Evolutionary conservation across 2,797 vertebrate species (phyloP), one percentile per base, ranked within the genome.

Genomic region (Atherinosoma microstoma): DNA sequence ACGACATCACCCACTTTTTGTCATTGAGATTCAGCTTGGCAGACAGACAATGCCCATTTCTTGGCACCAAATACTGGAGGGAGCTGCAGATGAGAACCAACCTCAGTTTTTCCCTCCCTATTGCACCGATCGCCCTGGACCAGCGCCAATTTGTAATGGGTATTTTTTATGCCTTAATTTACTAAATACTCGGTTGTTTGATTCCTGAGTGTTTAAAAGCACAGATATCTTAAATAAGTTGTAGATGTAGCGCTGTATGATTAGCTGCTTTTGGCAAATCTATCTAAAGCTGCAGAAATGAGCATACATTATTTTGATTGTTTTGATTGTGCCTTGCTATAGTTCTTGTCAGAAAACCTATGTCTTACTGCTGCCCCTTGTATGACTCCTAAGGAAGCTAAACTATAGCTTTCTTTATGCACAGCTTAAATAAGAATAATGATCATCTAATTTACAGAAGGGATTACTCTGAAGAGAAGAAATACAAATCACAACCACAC

Each of bases 21-120:
- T 94, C 92, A 93, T 90, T 93, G 86, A 93, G 91, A 94, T 93
- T 90, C 90, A 83, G 91, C 85, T 89, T 94, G 93, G 93, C 93
- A 94, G 64, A 38, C 85, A 90, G 86, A 92, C 92, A 90, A 94
- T 92, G 88, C 86, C 89, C 83, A 80, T 86, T 92, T 92, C 90
- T 92, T 94, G 93, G 92, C 93, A 94, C 87, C 84, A 88, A 88
- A 89, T 78, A 74, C 80, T 87, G 83, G 84, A 84, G 78, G 82
- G 85, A 84, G 82, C 65, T 68, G 72, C 81, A 87, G 79, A 79
- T 74, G 78, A 79, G 82, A 89, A 89, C 70, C 78, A 81, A 80
- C 80, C 83, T 75, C 83, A 84, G 78, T 73, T 79, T 71, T 76
- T 49, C 76, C 62, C 75, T 70, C 67, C 10, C 47, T 84, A 71